phyloP scores from a whole-genome alignment of 2,888 invertebrate species.

The Diaphora mendica region DNA sequence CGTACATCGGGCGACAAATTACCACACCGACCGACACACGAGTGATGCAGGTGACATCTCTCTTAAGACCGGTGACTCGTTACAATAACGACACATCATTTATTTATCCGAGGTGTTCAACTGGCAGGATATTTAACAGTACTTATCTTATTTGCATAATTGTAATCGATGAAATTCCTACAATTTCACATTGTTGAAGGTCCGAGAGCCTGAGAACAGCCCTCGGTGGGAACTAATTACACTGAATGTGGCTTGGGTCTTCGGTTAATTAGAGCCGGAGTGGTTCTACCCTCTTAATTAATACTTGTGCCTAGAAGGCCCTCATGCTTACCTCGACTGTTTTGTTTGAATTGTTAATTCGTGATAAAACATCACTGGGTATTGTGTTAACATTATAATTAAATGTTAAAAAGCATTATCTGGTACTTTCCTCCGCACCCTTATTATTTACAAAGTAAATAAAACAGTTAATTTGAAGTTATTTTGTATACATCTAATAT shows the following conservation, averaged over 20 bases:
- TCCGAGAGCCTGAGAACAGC: conserved; percentile 81
- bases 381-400: conserved; percentile 73
- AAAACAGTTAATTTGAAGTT: conserved; percentile 22
- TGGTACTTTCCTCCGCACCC: conserved; percentile 39
- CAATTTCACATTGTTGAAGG: conserved; percentile 70
- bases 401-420: conserved; percentile 58
- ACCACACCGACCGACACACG: neutral
- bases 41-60: conserved; percentile 33
- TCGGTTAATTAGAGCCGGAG: conserved; percentile 85
- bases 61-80: conserved; percentile 23
- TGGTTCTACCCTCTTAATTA: conserved; percentile 85
- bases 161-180: conserved; percentile 74
- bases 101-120: conserved; percentile 38
- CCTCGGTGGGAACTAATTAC: conserved; percentile 84
- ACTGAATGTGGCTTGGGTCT: conserved; percentile 82
- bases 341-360: conserved; percentile 83
- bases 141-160: conserved; percentile 68
- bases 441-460: conserved; percentile 37
- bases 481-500: conserved; percentile 8
- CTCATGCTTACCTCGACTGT: conserved; percentile 77
- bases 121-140: conserved; percentile 31
- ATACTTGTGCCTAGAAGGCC: conserved; percentile 81
- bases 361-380: conserved; percentile 75
- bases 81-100: conserved; percentile 31
- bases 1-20: conserved; percentile 79